Evolutionary conservation across 2,797 vertebrate species (phyloP).

Genomic region (Scarus forsteni): DNA sequence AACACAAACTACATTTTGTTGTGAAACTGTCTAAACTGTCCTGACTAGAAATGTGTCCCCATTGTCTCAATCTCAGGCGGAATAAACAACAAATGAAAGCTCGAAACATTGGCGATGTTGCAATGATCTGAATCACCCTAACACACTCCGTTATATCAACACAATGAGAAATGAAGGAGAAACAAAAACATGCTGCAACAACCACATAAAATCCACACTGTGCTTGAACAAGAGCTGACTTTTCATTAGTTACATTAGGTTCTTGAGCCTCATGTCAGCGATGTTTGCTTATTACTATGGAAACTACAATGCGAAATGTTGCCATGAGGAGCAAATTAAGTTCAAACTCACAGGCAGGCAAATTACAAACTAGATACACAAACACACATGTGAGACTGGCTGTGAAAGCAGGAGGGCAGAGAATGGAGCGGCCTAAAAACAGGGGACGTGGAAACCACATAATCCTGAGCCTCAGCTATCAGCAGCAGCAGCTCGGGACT

Average conservation of each 20-base stretch:
- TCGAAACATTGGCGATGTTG: slow-evolving; percentile 43
- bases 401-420: not conserved
- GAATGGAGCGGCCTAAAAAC: slow-evolving; percentile 57
- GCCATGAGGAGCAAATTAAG: slow-evolving; percentile 14
- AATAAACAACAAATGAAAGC: slow-evolving; percentile 28
- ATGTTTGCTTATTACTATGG: slow-evolving; percentile 6
- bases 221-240: slow-evolving; percentile 27
- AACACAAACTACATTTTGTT: too few species aligned
- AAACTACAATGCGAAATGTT: slow-evolving; percentile 20
- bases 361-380: slow-evolving; percentile 4
- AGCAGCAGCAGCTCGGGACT: slow-evolving; percentile 15
- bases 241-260: slow-evolving; percentile 13
- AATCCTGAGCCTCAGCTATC: slow-evolving; percentile 37
- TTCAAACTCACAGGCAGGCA: not conserved
- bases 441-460: slow-evolving; percentile 48
- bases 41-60: not conserved
- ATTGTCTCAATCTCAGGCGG: slow-evolving; percentile 2
- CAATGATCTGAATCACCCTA: slow-evolving; percentile 42
- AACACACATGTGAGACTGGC: slow-evolving; percentile 21
- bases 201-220: slow-evolving; percentile 36
- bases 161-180: slow-evolving; percentile 9
- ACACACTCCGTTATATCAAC: slow-evolving; percentile 36
- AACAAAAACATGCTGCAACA: slow-evolving; percentile 29
- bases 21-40: not conserved
- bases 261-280: slow-evolving; percentile 1